Base-by-base conservation (phyloP, 2,888 invertebrate genomes). In the Boloria euphrosyne region DNA sequence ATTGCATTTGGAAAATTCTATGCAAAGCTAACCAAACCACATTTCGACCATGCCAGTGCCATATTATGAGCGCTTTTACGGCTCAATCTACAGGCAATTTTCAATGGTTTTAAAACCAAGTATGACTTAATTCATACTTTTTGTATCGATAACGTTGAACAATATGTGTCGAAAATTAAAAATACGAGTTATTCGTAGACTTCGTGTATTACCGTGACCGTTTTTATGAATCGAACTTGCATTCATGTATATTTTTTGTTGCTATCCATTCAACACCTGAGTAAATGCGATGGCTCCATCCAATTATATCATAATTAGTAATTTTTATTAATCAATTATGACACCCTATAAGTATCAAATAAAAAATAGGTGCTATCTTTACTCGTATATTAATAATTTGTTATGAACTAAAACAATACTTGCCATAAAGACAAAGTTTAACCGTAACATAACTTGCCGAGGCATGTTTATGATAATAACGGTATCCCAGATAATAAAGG, bases 381-480 rank as follows among this genome's bases (percentile, higher is more conserved):
- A 38, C 31, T 38, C 10, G 10, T 38, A 38, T 38, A 38, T 1
- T 17, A 10, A 14, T n/a, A 55, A 44, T n/a, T 44, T 5, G 44
- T n/a, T 22, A 57, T n/a, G 18, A 18, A 18, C 18, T 57, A 46
- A n/a, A 46, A 46, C 4, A 52, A 7, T n/a, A n/a, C n/a, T 1
- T 31, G 31, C 14, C 18, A n/a, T 55, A 55, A 57, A 10, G 31
- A 10, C 46, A 22, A 55, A 57, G 57, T 57, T 46, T 22, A 44
- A 44, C 27, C 46, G 57, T 57, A 57, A 22, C 27, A 27, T 57
- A 44, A 57, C 46, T 57, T 46, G 17, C 16, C n/a, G 14, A n/a
- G 44, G 14, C 46, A 57, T 57, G 22, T 57, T 57, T 57, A 57
- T 46, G 57, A 57, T 57, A 57, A 57, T 57, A 57, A 46, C 57